Conservation (phyloP, 1,140 invertebrate genomes). For the Sitophilus oryzae region DNA sequence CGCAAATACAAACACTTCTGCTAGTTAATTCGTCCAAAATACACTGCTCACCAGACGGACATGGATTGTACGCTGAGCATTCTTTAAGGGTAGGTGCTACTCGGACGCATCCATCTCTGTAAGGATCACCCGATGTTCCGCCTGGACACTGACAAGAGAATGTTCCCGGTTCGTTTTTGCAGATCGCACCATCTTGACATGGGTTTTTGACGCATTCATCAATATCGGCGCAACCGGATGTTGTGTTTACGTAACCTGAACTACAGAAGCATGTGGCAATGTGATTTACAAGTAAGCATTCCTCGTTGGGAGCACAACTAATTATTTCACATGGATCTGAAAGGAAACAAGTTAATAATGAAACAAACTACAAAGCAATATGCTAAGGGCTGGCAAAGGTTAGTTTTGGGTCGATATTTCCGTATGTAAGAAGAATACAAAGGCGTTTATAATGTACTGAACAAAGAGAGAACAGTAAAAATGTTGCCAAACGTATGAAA, state of each 20-base stretch:
- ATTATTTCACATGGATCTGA: conserved; percentile 84
- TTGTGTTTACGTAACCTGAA: conserved; percentile 66
- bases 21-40: conserved; percentile 65
- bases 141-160: conserved; percentile 84
- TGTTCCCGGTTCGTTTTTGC: conserved; percentile 78
- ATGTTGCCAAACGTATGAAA: no score
- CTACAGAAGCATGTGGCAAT: conserved; percentile 77
- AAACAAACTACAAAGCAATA: neutral
- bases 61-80: conserved; percentile 69
- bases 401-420: no score
- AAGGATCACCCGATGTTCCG: conserved; percentile 63
- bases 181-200: conserved; percentile 76
- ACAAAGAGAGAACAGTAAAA: no score
- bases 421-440: no score
- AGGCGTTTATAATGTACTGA: no score
- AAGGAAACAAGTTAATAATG: conserved; percentile 21
- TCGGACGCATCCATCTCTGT: conserved; percentile 63
- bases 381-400: no score
- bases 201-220: conserved; percentile 75
- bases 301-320: conserved; percentile 78
- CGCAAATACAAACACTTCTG: conserved; percentile 79
- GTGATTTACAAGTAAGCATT: conserved; percentile 81
- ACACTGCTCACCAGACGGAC: conserved; percentile 77
- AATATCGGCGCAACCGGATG: conserved; percentile 77
- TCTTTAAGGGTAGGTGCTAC: conserved; percentile 54